These are phyloP conservation scores for Pan paniscus DNA, from an alignment of 2,113 vertebrate genomes.

Conservation along the genomic window DNA sequence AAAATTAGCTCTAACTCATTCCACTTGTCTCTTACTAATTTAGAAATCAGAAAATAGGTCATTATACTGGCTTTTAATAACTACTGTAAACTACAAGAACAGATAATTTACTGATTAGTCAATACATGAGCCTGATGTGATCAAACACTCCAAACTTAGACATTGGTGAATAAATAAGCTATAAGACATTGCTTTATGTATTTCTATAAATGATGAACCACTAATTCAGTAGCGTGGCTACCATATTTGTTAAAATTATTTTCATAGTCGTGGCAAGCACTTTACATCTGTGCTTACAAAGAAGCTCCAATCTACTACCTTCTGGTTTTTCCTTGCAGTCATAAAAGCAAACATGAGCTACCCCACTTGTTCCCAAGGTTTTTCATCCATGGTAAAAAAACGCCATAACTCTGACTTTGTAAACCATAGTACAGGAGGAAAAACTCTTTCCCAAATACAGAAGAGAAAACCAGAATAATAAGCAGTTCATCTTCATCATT, in stretches of 20 bases:
- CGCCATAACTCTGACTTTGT: neutral
- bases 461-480: neutral
- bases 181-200: neutral
- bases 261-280: neutral
- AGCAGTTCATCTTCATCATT: neutral
- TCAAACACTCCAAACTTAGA: neutral
- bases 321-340: neutral
- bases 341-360: neutral
- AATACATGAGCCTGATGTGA: neutral
- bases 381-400: conserved; percentile 22
- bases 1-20: neutral
- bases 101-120: neutral
- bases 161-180: neutral
- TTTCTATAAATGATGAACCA: conserved; percentile 3
- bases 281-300: neutral
- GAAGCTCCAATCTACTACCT: neutral
- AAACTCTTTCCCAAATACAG: conserved; percentile 25
- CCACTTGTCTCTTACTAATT: neutral
- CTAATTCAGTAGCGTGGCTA: neutral
- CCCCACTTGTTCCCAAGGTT: neutral
- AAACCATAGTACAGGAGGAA: neutral
- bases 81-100: neutral
- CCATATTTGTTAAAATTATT: neutral
- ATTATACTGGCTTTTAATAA: neutral
- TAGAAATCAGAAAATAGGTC: neutral